Percentiles rank a stretch among this genome's conserved stretches.
Conservation (phyloP, 2,113 vertebrate species). For the Cinclus cinclus region DNA sequence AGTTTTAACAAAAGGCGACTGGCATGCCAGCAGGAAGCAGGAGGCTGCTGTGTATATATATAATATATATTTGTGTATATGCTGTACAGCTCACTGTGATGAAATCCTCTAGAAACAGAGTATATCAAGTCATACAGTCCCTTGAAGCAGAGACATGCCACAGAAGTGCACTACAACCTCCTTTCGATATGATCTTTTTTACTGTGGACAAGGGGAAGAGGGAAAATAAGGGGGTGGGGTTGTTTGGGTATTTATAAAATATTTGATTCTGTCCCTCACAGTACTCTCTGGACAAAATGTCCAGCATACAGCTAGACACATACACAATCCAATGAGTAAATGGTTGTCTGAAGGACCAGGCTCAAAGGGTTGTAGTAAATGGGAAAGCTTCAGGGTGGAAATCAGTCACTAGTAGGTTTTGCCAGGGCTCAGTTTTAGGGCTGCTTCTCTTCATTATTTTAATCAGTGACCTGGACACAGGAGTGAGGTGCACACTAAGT, state of each 20-base stretch:
- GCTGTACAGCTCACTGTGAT: not conserved
- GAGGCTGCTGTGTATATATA: not conserved
- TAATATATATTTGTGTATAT: not conserved
- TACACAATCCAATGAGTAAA: not conserved
- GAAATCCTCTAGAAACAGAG: not conserved
- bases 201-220: not conserved
- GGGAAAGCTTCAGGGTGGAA: not conserved
- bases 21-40: not conserved
- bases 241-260: not conserved
- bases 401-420: not conserved
- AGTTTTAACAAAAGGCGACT: not conserved
- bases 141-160: not conserved
- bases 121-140: not conserved
- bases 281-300: not conserved
- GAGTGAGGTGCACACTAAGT: not conserved
- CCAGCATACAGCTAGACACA: not conserved
- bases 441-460: not conserved
- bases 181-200: not conserved
- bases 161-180: not conserved
- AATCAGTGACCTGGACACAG: not conserved
- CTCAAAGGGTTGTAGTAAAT: not conserved
- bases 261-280: not conserved
- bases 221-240: accelerated
- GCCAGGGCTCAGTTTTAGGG: not conserved
- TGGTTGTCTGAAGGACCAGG: not conserved